Conservation (phyloP, 2,113 vertebrate genomes). For the Amazona vittata region DNA sequence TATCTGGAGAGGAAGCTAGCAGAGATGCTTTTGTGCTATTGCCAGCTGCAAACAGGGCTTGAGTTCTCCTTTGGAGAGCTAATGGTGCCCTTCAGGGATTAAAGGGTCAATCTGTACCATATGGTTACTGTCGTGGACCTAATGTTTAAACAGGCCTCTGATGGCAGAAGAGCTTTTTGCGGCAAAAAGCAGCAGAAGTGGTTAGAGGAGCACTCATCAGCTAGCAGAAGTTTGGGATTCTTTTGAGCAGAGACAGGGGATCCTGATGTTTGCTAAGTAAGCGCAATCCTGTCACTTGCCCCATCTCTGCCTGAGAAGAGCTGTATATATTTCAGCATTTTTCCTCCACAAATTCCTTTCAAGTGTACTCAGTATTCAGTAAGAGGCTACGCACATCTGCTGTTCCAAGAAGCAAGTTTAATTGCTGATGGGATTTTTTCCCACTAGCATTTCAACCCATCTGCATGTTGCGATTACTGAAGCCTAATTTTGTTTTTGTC, state of each 20-base stretch:
- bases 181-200: neutral
- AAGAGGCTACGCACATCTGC: conserved; percentile 68
- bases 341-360: conserved; percentile 49
- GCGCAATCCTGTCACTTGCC: neutral
- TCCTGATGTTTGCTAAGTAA: neutral
- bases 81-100: neutral
- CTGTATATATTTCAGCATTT: neutral
- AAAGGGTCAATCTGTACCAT: neutral
- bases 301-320: neutral
- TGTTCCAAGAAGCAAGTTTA: conserved; percentile 76
- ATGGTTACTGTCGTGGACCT: neutral
- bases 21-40: neutral
- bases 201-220: neutral
- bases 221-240: neutral
- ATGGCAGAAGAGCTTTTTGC: neutral
- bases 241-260: neutral
- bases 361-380: conserved; percentile 60
- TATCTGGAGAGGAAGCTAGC: neutral
- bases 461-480: conserved; percentile 67
- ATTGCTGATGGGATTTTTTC: conserved; percentile 75
- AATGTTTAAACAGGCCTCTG: neutral
- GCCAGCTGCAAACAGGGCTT: neutral
- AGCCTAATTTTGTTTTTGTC: conserved; percentile 69
- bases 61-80: neutral
- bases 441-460: conserved; percentile 71